Evolutionary conservation across 2,113 vertebrate genomes (phyloP), one percentile per base, ranked within the genome.

Genomic region (Syrmaticus mikado): DNA sequence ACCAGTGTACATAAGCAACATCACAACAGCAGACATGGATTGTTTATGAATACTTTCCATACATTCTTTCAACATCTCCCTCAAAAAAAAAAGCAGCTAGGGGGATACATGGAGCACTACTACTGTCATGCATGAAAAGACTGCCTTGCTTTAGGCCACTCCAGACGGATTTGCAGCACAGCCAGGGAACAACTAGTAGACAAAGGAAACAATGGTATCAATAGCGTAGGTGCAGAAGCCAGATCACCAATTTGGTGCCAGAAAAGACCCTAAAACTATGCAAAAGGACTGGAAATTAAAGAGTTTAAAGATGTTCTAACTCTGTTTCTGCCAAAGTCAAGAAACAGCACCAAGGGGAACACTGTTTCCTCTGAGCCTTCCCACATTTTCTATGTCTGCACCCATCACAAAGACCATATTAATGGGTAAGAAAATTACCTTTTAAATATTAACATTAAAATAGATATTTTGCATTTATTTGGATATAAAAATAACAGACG

Each of bases 21-120:
- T 28, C 25, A 30, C 57, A 87, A 10, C 77, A 92, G 15, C 28
- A 85, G 30, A 27, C 7, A 43, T 0, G 4, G 10, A 38, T 40
- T n/a, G 43, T 65, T 72, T 45, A 52, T 62, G 43, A 81, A 68
- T 55, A 15, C 36, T 66, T 82, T 82, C 11, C 40, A 71, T 21
- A 46, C 13, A 1, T 1, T 12, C 73, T 66, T 50, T n/a, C 1
- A 3, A 15, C 16, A 20, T 11, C 4, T 17, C 4, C 1, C 13
- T 15, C 18, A 25, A 24, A 38, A 9, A 62, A 30, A 57, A 32
- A 1, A 64, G 36, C 1, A 0, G 27, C 2, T 6, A 12, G 13
- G 3, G 36, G 19, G 9, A 60, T 64, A 24, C 8, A 30, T 2
- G 4, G 66, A 81, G 28, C 14, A 75, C 66, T 79, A 18, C 40